These are phyloP conservation scores for Diplogasteroides magnus DNA, from an alignment of 1,140 invertebrate genomes.

Conservation along the genomic window DNA sequence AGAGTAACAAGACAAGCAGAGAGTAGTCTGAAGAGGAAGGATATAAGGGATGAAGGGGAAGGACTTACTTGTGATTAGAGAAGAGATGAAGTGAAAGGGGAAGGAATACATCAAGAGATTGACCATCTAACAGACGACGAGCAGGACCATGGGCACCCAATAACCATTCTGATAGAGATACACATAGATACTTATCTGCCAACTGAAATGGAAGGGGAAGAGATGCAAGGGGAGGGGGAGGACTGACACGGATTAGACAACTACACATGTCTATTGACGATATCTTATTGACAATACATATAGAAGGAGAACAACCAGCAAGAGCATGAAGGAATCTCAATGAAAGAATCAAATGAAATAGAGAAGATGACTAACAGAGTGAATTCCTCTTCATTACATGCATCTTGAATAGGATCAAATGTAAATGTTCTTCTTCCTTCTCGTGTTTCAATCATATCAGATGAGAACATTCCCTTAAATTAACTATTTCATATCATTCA, in stretches of 20 bases:
- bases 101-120: neutral
- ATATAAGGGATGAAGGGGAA: neutral
- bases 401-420: neutral
- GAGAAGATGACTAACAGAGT: neutral
- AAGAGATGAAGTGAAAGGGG: neutral
- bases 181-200: neutral
- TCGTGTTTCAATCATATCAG: neutral
- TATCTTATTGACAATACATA: neutral
- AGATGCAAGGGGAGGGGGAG: neutral
- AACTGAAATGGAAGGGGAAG: neutral
- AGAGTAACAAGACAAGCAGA: too few relatives aligned
- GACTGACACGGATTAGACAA: neutral
- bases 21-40: neutral
- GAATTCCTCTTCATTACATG: neutral
- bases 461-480: neutral
- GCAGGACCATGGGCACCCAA: neutral
- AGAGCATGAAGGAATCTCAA: neutral
- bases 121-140: neutral
- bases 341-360: neutral
- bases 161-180: neutral
- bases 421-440: neutral
- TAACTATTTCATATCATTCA: too few relatives aligned
- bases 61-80: neutral
- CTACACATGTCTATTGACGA: neutral
- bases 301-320: neutral